phyloP scores from a whole-genome alignment of 2,113 vertebrate genomes.

The Maccullochella peelii region DNA sequence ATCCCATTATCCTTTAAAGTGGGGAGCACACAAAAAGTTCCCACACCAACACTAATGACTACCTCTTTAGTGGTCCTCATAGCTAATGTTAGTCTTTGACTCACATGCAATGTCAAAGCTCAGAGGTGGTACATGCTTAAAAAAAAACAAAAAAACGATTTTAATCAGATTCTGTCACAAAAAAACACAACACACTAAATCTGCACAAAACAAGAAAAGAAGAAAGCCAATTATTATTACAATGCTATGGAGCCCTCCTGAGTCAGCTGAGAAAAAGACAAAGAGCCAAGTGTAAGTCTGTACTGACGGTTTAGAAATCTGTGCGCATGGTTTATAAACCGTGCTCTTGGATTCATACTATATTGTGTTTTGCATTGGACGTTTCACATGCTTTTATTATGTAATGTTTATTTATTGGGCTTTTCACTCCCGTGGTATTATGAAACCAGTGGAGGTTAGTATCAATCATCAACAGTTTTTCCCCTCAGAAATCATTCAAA shows the following conservation, averaged over 20 bases:
- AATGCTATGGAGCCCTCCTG: not conserved
- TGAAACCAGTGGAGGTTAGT: not conserved
- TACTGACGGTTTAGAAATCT: too few species aligned
- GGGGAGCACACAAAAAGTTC: not conserved
- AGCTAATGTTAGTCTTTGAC: not conserved
- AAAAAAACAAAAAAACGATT: not conserved
- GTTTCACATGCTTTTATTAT: too few species aligned
- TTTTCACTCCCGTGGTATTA: too few species aligned
- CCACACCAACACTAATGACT: not conserved
- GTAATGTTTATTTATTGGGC: too few species aligned
- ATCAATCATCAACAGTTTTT: slow-evolving; percentile 3
- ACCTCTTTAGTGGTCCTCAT: not conserved
- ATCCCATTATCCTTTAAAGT: not conserved
- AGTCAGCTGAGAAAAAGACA: too few species aligned
- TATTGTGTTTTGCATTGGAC: too few species aligned
- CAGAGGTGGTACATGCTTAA: not conserved
- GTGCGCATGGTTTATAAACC: too few species aligned
- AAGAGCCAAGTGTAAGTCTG: too few species aligned
- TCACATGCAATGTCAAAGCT: not conserved
- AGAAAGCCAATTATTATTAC: not conserved
- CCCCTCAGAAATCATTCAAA: not conserved
- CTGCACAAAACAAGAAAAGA: not conserved
- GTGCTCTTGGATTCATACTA: too few species aligned
- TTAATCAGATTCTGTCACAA: not conserved
- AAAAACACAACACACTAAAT: not conserved